These are phyloP conservation scores for Ageneiosus marmoratus DNA, from an alignment of 2,113 vertebrate genomes.

Conservation along the genomic window DNA sequence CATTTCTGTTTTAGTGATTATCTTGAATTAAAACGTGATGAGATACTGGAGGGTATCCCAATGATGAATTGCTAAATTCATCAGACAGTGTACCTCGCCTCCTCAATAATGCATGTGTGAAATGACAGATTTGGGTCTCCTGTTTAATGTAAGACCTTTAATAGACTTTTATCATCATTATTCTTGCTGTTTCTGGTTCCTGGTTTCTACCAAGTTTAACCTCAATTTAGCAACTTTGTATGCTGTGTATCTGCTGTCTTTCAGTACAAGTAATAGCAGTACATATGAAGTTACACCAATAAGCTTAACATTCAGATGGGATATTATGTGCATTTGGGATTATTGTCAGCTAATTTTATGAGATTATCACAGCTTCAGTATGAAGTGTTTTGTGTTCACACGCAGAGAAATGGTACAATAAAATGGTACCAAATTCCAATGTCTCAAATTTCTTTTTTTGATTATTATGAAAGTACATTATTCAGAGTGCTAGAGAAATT, in stretches of 20 bases:
- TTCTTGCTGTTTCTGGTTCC: constrained; percentile 28
- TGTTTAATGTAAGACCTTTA: constrained; percentile 69
- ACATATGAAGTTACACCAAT: background rate
- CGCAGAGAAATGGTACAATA: background rate
- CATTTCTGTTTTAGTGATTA: background rate
- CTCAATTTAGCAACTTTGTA: background rate
- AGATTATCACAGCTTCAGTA: background rate
- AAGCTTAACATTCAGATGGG: background rate
- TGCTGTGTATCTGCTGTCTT: background rate
- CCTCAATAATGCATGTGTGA: constrained; percentile 75
- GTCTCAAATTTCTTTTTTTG: constrained; percentile 5
- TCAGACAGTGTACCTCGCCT: constrained; percentile 65
- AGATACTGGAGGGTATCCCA: background rate
- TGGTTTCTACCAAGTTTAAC: constrained; percentile 2
- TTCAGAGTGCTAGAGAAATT: background rate
- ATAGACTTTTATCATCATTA: constrained; percentile 64
- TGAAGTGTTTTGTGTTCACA: constrained; percentile 9
- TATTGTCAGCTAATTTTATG: background rate
- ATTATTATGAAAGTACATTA: background rate
- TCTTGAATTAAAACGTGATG: constrained; percentile 14
- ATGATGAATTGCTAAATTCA: constrained; percentile 65
- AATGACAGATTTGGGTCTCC: constrained; percentile 67
- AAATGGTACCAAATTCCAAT: background rate
- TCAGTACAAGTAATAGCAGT: background rate
- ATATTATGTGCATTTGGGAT: background rate